A percentile compares a stretch with the other conserved stretches of the same genome.
phyloP scores from a whole-genome alignment of 2,888 invertebrate species.

The Rhagonycha lutea region DNA sequence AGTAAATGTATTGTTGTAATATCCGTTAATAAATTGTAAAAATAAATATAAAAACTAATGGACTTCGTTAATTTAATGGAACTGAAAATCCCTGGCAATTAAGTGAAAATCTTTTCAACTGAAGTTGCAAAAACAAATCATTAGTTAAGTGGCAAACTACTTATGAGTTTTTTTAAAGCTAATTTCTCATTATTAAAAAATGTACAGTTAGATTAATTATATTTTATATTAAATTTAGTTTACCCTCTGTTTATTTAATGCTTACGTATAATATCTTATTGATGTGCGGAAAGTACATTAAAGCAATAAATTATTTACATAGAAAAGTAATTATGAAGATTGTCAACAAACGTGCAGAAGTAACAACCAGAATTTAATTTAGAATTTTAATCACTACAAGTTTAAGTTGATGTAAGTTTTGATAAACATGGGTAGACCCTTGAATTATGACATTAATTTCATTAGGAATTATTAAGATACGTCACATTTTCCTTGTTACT shows the following conservation, averaged over 20 bases:
- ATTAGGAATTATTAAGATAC: not conserved
- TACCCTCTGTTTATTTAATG: not conserved
- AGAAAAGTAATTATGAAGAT: not conserved
- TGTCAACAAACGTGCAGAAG: not conserved
- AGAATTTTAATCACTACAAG: not conserved
- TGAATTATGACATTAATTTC: not conserved
- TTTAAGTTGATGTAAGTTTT: not conserved
- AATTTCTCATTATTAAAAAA: not conserved
- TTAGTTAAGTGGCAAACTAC: conserved; percentile 6
- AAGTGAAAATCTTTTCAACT: conserved; percentile 25
- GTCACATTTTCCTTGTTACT: not conserved
- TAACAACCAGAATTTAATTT: not conserved
- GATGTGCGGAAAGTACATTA: not conserved
- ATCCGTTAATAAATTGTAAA: conserved; percentile 26
- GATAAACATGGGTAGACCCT: not conserved
- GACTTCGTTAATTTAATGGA: conserved; percentile 37
- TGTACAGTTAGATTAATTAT: not conserved
- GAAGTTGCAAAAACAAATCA: conserved; percentile 15
- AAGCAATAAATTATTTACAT: not conserved
- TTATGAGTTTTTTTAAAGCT: not conserved
- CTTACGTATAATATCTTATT: not conserved
- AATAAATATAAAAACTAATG: conserved; percentile 36
- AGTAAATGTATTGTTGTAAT: conserved; percentile 21
- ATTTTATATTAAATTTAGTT: not conserved
- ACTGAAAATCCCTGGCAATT: conserved; percentile 26